phyloP scores from a whole-genome alignment of 2,113 vertebrate species.

The Melanotaenia duboulayi region DNA sequence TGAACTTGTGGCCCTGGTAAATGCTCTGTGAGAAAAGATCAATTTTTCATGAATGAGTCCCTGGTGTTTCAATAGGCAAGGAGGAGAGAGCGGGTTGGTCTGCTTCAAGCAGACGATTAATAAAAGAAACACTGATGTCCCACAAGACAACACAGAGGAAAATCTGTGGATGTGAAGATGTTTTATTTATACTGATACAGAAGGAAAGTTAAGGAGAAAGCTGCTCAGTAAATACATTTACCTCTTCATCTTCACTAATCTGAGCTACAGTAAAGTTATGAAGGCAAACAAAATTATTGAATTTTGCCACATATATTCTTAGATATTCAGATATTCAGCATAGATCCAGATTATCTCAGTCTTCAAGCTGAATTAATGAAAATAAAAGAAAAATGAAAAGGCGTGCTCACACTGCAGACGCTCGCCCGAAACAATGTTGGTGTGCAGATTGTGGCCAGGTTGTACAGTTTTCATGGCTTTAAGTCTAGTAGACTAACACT shows the following conservation, averaged over 20 bases:
- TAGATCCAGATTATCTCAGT: background rate
- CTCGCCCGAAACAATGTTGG: too few species aligned
- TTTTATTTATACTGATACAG: slow-evolving; percentile 10
- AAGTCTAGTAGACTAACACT: too few species aligned
- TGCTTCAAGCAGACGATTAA: slow-evolving; percentile 44
- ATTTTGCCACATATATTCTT: background rate
- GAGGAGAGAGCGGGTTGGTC: slow-evolving; percentile 3
- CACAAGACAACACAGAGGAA: slow-evolving; percentile 33
- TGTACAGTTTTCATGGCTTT: too few species aligned
- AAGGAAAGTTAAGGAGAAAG: background rate
- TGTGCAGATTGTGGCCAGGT: too few species aligned
- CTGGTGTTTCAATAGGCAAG: slow-evolving; percentile 39
- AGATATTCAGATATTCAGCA: background rate
- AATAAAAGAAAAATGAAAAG: too few species aligned
- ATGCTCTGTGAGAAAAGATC: slow-evolving; percentile 60
- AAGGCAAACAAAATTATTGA: too few species aligned
- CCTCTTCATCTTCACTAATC: background rate
- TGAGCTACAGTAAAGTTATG: too few species aligned
- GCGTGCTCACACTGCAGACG: too few species aligned
- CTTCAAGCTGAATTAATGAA: background rate
- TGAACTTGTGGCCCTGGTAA: slow-evolving; percentile 58
- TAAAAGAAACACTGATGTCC: slow-evolving; percentile 57
- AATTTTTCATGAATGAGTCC: slow-evolving; percentile 59
- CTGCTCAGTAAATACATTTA: background rate
- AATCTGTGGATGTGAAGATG: slow-evolving; percentile 6